Evolutionary conservation across 2,888 invertebrate species (phyloP), one percentile per base, ranked within the genome.

Genomic region (Clivina fossor): DNA sequence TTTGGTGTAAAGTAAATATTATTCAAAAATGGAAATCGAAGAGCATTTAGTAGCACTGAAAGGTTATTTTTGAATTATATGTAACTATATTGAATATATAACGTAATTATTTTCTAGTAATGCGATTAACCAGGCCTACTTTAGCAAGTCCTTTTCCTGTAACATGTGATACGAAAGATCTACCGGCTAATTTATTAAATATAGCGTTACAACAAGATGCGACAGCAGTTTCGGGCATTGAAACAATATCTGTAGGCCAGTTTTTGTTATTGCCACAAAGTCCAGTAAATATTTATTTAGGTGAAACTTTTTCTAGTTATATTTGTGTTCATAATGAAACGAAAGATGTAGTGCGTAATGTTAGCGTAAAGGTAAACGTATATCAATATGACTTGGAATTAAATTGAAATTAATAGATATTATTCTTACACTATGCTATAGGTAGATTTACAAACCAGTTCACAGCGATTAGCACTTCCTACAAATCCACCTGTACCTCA

Each of bases 251-350:
- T n/a, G 80, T 90, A 49, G 94, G 95, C 1, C 92, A 95, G 68
- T 91, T 95, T 71, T 79, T 98, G 67, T 79, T 96, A 54, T 76
- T 98, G 47, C 98, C 98, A 9, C 97, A 97, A 77, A 94, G 92
- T 72, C 97, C 98, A 75, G 97, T 97, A 3, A 97, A 94, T 71
- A 96, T 99, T 65, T 98, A 97, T 73, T 78, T 99, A 38, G 99
- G 96, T 13, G 98, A 99, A 80, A 97, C 95, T 9, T 98, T 99
- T 76, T 92, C 97, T 1, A 95, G 97, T 71, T 97, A 96, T 71
- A 88, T 99, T 57, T 95, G 94, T 75, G 92, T 98, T 50, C 94
- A 96, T 69, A 98, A 98, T 78, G 94, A 96, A 73, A 93, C 94
- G 40, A 83, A 83, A 59, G 88, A 91, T 71, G 76, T 83, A 9